phyloP scores from a whole-genome alignment of 2,888 invertebrate genomes.

The Adelphocoris suturalis region DNA sequence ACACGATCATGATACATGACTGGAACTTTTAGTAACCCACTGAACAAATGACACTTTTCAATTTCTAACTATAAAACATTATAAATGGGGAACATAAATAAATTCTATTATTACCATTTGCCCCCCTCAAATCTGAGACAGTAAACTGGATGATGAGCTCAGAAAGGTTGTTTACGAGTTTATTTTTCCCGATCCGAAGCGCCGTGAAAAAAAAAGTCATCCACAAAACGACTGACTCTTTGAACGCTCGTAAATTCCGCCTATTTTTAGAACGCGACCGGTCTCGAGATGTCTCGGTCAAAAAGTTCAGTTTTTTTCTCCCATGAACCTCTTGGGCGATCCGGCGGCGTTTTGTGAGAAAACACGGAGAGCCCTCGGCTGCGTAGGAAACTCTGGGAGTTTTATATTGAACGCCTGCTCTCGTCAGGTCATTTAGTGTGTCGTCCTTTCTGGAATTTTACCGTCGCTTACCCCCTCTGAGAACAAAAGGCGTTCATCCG shows the following conservation, averaged over 20 bases:
- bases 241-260: conserved; percentile 9
- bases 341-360: background rate
- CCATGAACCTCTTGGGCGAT: background rate
- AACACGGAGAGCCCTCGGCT: too few species aligned
- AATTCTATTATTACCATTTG: background rate
- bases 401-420: too few species aligned
- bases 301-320: background rate
- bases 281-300: conserved; percentile 1
- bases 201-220: conserved; percentile 13
- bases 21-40: too few species aligned
- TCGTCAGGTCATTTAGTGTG: too few species aligned
- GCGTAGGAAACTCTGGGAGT: too few species aligned
- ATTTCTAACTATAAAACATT: too few species aligned
- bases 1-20: too few species aligned
- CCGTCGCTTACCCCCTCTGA: too few species aligned
- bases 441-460: too few species aligned
- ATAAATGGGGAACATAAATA: background rate
- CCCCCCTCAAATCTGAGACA: background rate
- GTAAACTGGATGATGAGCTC: conserved; percentile 19
- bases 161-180: conserved; percentile 26
- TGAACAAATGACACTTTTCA: too few species aligned
- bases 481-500: too few species aligned
- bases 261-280: conserved; percentile 24
- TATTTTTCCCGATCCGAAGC: conserved; percentile 7
- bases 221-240: conserved; percentile 35